Conservation (phyloP, 1,140 invertebrate species). For the Nebria ingens region DNA sequence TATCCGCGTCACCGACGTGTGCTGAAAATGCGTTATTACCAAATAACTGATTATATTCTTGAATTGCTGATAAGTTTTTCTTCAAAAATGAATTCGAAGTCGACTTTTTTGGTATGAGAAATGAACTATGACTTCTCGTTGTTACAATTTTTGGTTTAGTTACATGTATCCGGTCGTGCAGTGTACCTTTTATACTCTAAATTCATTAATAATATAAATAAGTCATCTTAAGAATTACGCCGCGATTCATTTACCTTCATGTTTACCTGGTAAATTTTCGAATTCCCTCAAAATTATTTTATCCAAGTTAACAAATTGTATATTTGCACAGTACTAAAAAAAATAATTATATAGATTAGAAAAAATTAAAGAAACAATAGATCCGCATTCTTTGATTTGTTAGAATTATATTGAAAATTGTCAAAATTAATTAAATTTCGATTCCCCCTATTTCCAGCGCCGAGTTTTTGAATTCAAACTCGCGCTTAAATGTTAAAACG, state of each 20-base stretch:
- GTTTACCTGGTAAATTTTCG: background rate
- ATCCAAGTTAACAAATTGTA: background rate
- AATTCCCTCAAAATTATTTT: background rate
- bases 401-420: too few species aligned
- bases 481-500: too few species aligned
- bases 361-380: background rate
- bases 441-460: too few species aligned
- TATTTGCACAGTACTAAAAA: background rate
- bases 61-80: constrained; percentile 19
- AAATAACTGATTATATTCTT: constrained; percentile 18
- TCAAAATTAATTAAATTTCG: too few species aligned
- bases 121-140: background rate
- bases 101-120: constrained; percentile 15
- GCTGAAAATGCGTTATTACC: constrained; percentile 12
- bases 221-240: background rate
- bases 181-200: constrained; percentile 14
- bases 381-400: background rate
- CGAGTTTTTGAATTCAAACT: too few species aligned
- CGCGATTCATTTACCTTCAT: constrained; percentile 13
- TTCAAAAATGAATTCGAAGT: constrained; percentile 18
- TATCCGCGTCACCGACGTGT: constrained; percentile 19
- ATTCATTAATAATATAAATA: constrained; percentile 12
- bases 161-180: background rate
- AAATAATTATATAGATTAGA: background rate
- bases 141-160: constrained; percentile 5